Evolutionary conservation across 2,113 vertebrate genomes (phyloP).

Genomic region (Lagopus muta): DNA sequence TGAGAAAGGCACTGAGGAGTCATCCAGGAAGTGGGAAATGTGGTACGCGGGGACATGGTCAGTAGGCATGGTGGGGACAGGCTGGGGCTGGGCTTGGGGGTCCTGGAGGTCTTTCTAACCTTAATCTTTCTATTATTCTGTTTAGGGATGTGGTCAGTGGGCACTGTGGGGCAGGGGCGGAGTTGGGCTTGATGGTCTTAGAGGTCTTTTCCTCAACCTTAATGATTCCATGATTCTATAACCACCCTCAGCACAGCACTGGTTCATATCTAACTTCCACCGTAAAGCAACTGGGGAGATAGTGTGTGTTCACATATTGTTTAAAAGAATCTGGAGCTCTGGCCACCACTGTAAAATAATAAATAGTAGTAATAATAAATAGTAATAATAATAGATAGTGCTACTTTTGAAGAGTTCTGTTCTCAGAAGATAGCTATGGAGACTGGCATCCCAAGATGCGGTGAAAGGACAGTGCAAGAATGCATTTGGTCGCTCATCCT

Average conservation of each 20-base stretch:
- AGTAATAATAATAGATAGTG: not conserved
- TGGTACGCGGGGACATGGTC: too few species aligned
- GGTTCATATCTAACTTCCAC: accelerated
- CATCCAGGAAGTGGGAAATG: too few species aligned
- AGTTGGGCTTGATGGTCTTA: too few species aligned
- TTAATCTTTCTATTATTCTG: too few species aligned
- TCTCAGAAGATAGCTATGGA: not conserved
- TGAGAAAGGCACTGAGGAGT: not conserved
- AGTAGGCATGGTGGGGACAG: too few species aligned
- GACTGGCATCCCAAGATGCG: not conserved
- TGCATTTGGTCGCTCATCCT: not conserved
- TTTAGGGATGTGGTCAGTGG: too few species aligned
- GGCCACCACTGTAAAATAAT: not conserved
- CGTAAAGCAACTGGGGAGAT: not conserved
- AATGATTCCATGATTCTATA: too few species aligned
- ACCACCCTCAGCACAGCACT: accelerated
- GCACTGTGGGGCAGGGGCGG: too few species aligned
- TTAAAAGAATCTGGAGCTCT: not conserved
- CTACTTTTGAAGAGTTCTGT: not conserved
- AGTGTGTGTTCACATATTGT: not conserved
- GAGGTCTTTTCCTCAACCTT: too few species aligned
- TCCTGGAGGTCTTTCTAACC: too few species aligned
- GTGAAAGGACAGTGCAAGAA: not conserved
- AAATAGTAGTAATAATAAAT: not conserved
- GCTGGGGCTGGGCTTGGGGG: too few species aligned